Percentiles rank a stretch among this genome's conserved stretches.
phyloP scores from a whole-genome alignment of 2,888 invertebrate genomes.

The Eubasilissa splendida region DNA sequence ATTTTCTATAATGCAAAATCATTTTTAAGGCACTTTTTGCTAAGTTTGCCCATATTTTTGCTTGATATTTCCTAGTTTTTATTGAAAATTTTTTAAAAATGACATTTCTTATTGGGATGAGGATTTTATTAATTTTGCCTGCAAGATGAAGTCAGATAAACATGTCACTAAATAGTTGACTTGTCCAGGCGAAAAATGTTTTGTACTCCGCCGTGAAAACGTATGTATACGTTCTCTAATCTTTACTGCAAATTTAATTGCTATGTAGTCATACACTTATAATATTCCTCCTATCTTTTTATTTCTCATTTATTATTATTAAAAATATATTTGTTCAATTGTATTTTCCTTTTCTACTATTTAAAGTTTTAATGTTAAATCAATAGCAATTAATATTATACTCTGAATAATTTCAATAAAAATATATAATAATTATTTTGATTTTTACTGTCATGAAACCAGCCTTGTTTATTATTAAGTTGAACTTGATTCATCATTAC shows the following conservation, averaged over 20 bases:
- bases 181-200: no score
- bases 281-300: neutral
- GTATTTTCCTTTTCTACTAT: neutral
- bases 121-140: no score
- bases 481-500: no score
- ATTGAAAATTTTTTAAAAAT: neutral
- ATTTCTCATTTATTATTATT: slow-evolving; percentile 3
- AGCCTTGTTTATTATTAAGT: no score
- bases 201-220: neutral
- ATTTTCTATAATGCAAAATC: neutral
- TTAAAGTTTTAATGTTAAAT: slow-evolving; percentile 10
- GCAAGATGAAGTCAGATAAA: no score
- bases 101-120: no score
- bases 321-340: slow-evolving; percentile 15
- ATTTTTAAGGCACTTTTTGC: neutral
- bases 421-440: neutral
- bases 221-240: neutral
- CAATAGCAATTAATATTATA: slow-evolving; percentile 14
- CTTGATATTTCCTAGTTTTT: neutral
- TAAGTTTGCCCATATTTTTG: neutral
- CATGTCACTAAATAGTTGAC: no score
- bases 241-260: neutral
- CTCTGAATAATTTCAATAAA: slow-evolving; percentile 13
- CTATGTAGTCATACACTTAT: neutral
- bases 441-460: no score